Percentiles rank a stretch among this genome's conserved stretches.
These are phyloP conservation scores for Drosophila nasuta DNA, from an alignment of 1,140 invertebrate genomes.

Conservation along the genomic window DNA sequence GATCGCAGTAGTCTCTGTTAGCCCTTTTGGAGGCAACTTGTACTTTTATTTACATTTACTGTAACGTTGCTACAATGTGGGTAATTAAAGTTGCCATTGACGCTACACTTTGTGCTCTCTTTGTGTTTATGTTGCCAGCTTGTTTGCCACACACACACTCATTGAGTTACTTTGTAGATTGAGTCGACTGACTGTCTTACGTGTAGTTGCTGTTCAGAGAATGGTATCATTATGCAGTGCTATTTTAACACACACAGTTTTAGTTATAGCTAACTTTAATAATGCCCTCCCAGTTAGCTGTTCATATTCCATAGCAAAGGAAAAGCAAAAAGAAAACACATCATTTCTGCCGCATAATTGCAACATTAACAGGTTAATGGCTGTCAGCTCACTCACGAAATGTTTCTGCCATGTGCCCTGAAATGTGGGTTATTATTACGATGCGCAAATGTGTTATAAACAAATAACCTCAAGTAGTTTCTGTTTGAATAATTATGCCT, in stretches of 20 bases:
- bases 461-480: slow-evolving; percentile 35
- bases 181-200: neutral
- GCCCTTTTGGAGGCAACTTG: slow-evolving; percentile 32
- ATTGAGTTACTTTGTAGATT: slow-evolving; percentile 37
- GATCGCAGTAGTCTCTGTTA: slow-evolving; percentile 1
- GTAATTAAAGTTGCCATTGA: slow-evolving; percentile 73
- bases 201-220: neutral
- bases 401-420: slow-evolving; percentile 35
- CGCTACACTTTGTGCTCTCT: slow-evolving; percentile 37
- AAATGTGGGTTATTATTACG: slow-evolving; percentile 73
- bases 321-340: slow-evolving; percentile 41
- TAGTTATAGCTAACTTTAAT: slow-evolving; percentile 49
- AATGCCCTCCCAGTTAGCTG: slow-evolving; percentile 23
- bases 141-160: slow-evolving; percentile 41
- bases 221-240: slow-evolving; percentile 36
- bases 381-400: slow-evolving; percentile 55
- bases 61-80: slow-evolving; percentile 64
- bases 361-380: slow-evolving; percentile 81
- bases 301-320: neutral
- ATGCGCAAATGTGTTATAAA: slow-evolving; percentile 72
- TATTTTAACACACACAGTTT: slow-evolving; percentile 24
- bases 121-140: slow-evolving; percentile 61
- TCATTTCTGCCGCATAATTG: slow-evolving; percentile 78
- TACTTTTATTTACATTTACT: slow-evolving; percentile 54
- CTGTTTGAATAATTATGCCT: neutral